These are phyloP conservation scores for Campylomormyrus numenius DNA, from an alignment of 2,113 vertebrate species.

Conservation along the genomic window DNA sequence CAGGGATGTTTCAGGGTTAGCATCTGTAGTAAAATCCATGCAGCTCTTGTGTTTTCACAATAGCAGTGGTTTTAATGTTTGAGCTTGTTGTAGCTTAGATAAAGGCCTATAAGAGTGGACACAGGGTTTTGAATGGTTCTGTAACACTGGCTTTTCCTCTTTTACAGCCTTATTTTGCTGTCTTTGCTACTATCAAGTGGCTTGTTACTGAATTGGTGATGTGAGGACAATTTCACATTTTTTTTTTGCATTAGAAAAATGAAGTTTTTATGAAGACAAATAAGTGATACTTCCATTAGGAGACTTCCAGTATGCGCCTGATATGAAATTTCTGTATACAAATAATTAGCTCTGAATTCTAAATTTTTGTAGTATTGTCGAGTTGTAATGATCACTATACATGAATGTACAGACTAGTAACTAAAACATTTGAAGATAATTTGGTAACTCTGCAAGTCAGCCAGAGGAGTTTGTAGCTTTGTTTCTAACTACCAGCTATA, in stretches of 20 bases:
- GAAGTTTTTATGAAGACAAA: neutral
- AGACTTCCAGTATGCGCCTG: neutral
- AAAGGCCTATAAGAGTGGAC: neutral
- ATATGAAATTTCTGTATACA: neutral
- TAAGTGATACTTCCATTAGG: neutral
- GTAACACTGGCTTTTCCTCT: constrained; percentile 15
- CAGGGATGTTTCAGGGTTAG: neutral
- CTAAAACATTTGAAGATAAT: neutral
- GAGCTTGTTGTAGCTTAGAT: neutral
- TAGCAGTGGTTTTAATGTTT: neutral
- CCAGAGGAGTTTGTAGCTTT: neutral
- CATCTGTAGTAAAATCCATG: neutral
- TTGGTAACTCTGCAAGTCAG: neutral
- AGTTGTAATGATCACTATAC: neutral
- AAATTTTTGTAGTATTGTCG: neutral
- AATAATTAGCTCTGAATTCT: neutral
- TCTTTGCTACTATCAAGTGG: constrained; percentile 82
- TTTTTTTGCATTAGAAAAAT: neutral
- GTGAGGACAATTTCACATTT: constrained; percentile 64
- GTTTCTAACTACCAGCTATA: neutral
- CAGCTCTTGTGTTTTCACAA: neutral
- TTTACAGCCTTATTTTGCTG: constrained; percentile 81
- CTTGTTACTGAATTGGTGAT: constrained; percentile 89
- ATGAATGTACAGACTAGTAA: neutral
- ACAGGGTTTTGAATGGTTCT: neutral